These are phyloP conservation scores for Cynopterus sphinx DNA, from an alignment of 2,797 vertebrate genomes.

Conservation along the genomic window DNA sequence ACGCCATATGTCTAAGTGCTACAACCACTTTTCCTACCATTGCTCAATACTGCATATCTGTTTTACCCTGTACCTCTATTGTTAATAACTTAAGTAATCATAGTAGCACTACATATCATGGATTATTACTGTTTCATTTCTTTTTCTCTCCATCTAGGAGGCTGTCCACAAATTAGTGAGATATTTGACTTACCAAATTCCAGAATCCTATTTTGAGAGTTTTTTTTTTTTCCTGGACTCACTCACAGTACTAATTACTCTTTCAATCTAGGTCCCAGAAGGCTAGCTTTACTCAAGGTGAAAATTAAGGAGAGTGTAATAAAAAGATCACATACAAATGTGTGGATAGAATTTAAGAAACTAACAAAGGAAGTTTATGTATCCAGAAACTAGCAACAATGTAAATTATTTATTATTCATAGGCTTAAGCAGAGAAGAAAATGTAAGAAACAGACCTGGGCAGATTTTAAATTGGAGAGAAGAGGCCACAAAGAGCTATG, in stretches of 20 bases:
- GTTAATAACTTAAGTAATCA: not conserved
- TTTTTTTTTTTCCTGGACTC: not conserved
- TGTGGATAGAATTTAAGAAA: not conserved
- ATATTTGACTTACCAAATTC: not conserved
- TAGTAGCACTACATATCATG: not conserved
- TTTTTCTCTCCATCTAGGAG: not conserved
- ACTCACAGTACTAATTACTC: not conserved
- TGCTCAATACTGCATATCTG: not conserved
- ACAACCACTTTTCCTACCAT: not conserved
- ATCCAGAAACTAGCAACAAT: not conserved
- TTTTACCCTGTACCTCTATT: not conserved
- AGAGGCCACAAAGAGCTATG: not conserved
- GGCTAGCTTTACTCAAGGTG: not conserved
- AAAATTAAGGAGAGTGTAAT: not conserved
- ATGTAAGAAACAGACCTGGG: not conserved
- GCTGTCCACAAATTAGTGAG: not conserved
- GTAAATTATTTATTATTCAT: not conserved
- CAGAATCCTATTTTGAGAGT: not conserved
- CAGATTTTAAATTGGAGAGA: not conserved
- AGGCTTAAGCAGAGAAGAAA: not conserved
- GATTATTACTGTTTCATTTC: not conserved
- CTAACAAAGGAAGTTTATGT: not conserved
- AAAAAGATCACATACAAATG: not conserved
- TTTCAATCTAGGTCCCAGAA: not conserved
- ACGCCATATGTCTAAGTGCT: not conserved